phyloP scores from a whole-genome alignment of 1,140 invertebrate species.

The Apocrypta bakeri region DNA sequence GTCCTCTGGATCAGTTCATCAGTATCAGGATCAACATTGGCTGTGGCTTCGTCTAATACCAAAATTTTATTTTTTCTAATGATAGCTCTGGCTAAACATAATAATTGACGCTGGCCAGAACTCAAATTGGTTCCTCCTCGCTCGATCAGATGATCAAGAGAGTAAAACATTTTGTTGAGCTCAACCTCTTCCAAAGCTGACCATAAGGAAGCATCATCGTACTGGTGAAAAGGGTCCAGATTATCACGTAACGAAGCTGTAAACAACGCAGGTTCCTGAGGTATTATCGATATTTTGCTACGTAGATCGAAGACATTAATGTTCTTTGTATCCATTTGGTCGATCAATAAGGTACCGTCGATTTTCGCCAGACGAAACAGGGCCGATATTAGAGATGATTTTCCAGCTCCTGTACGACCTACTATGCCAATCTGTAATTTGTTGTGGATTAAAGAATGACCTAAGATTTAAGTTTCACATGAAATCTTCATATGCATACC shows the following conservation, averaged over 20 bases:
- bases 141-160: neutral
- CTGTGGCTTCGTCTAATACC: conserved; percentile 77
- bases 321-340: neutral
- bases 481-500: conserved; percentile 63
- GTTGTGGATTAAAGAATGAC: conserved; percentile 63
- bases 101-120: conserved; percentile 66
- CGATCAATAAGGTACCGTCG: conserved; percentile 19
- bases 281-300: conserved; percentile 19
- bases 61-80: conserved; percentile 77
- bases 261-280: conserved; percentile 31
- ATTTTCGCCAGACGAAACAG: conserved; percentile 21
- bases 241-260: neutral
- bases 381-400: conserved; percentile 24
- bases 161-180: conserved; percentile 77
- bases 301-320: conserved; percentile 12
- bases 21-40: conserved; percentile 69
- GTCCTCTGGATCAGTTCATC: conserved; percentile 63
- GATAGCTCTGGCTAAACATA: conserved; percentile 79
- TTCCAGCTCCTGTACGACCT: conserved; percentile 43
- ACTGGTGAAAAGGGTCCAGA: conserved; percentile 24
- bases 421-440: conserved; percentile 34
- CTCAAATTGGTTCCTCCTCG: conserved; percentile 18
- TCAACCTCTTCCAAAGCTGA: conserved; percentile 26
- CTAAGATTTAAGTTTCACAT: neutral
- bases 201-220: conserved; percentile 16